Percentiles rank a stretch among this genome's conserved stretches.
phyloP scores from a whole-genome alignment of 2,113 vertebrate species.

The Vulpes lagopus region DNA sequence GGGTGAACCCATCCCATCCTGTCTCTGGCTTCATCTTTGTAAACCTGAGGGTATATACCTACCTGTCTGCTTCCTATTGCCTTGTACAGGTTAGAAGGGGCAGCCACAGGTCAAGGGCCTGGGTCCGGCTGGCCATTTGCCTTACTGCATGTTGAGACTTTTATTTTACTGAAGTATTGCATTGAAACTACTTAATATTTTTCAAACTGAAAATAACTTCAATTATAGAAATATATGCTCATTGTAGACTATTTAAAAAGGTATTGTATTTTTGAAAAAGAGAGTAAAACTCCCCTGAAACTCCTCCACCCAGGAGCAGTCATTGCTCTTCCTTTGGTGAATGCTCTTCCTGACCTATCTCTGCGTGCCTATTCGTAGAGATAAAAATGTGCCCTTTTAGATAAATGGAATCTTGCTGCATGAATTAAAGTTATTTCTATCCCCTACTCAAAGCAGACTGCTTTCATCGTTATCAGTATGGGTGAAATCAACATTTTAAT shows the following conservation, averaged over 20 bases:
- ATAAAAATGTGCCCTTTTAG: background rate
- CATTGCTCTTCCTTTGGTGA: background rate
- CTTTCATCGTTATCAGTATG: background rate
- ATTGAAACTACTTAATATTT: background rate
- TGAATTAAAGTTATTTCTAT: constrained; percentile 11
- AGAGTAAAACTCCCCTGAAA: constrained; percentile 22
- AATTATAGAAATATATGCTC: constrained; percentile 8
- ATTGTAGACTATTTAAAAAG: constrained; percentile 28
- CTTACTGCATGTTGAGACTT: background rate
- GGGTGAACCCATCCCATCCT: background rate
- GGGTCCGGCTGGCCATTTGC: background rate
- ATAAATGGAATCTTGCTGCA: background rate
- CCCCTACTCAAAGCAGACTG: background rate
- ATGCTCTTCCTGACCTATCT: background rate
- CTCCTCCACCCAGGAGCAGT: background rate
- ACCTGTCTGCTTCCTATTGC: background rate
- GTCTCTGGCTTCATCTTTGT: background rate
- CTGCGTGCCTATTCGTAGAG: background rate
- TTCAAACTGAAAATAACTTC: constrained; percentile 13
- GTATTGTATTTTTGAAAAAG: constrained; percentile 37
- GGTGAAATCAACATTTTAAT: background rate
- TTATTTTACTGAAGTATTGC: constrained; percentile 10
- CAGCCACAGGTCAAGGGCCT: background rate
- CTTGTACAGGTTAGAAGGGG: background rate
- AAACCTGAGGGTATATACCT: background rate